phyloP scores from a whole-genome alignment of 2,797 vertebrate species.

The Meriones psammophilus region DNA sequence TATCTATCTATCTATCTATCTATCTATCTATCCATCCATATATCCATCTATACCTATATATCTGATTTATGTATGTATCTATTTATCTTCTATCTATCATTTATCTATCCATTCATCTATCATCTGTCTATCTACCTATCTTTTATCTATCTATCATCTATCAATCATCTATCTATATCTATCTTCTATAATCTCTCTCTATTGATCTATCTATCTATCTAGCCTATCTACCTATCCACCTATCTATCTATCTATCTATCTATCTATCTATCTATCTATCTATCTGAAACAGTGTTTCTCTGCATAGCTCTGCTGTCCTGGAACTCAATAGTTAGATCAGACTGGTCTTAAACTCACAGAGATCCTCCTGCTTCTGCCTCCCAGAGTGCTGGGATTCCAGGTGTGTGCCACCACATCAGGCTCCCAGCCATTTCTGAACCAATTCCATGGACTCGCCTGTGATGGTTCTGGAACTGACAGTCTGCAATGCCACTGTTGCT shows the following conservation, averaged over 20 bases:
- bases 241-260: background rate
- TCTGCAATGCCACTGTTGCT: rapidly evolving
- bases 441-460: rapidly evolving
- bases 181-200: background rate
- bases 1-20: background rate
- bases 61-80: no score
- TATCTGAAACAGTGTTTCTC: background rate
- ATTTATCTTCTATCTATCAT: background rate
- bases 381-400: background rate
- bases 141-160: no score
- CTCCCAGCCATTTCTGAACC: background rate
- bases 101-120: background rate
- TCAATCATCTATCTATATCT: background rate
- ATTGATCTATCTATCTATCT: background rate
- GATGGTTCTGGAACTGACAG: background rate
- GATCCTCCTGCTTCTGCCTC: background rate
- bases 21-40: background rate
- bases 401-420: background rate
- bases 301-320: no score
- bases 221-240: background rate
- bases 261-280: background rate
- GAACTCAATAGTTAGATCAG: background rate
- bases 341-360: background rate
- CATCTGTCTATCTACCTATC: background rate
- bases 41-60: no score